Conservation (phyloP, 2,113 vertebrate species). For the Indri indri region DNA sequence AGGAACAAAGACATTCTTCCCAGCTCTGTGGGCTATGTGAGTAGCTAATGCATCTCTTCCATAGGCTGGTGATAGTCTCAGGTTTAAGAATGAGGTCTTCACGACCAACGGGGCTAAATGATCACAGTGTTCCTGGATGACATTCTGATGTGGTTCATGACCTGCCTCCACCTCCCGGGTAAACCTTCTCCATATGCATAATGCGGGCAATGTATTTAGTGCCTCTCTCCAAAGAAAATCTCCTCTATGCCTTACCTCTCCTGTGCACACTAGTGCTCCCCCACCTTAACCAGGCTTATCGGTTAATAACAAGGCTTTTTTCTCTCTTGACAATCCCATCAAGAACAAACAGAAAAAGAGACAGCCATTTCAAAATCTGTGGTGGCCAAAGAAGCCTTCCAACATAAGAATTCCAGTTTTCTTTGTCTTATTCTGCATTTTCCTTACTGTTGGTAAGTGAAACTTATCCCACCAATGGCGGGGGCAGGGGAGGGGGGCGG, state of each 20-base stretch:
- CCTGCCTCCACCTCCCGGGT: background rate
- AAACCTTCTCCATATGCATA: background rate
- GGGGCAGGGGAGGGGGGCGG: no score
- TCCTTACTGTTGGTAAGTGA: conserved; percentile 10
- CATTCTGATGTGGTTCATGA: background rate
- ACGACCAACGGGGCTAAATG: background rate
- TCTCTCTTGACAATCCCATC: background rate
- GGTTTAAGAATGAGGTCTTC: background rate
- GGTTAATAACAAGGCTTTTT: background rate
- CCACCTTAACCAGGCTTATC: background rate
- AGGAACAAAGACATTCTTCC: conserved; percentile 30
- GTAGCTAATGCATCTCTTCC: background rate
- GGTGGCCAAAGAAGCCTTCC: background rate
- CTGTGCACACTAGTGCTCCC: background rate
- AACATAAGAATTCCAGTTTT: background rate
- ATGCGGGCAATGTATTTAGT: background rate
- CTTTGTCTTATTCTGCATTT: background rate
- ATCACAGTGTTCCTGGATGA: background rate
- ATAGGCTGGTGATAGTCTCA: background rate
- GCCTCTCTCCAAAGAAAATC: conserved; percentile 15
- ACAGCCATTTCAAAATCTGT: background rate
- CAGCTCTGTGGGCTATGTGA: background rate
- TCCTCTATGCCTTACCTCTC: background rate
- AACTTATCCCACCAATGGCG: background rate
- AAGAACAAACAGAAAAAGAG: background rate